phyloP scores from a whole-genome alignment of 2,888 invertebrate species.

The Rotaria sp. region DNA sequence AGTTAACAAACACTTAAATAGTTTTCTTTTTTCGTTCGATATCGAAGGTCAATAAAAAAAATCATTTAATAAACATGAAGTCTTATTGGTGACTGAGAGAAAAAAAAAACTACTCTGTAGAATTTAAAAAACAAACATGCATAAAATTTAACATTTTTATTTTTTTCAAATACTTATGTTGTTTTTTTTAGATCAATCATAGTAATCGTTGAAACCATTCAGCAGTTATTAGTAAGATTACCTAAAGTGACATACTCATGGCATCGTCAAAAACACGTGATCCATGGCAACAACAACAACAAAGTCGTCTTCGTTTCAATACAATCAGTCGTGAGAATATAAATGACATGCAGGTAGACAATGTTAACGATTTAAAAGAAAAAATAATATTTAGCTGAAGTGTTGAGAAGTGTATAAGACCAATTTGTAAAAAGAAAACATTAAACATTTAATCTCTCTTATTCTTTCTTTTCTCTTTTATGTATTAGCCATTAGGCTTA shows the following conservation, averaged over 20 bases:
- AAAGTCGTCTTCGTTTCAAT: background rate
- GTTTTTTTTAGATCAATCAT: background rate
- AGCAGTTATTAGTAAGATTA: background rate
- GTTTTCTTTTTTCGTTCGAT: background rate
- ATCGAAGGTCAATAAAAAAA: constrained; percentile 3
- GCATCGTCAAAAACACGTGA: background rate
- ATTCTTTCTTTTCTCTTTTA: background rate
- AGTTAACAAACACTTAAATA: background rate
- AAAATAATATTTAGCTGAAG: background rate
- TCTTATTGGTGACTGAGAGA: background rate
- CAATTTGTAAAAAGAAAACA: background rate
- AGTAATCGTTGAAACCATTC: background rate
- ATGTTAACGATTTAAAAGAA: background rate
- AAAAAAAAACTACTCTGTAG: background rate
- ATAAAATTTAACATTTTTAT: background rate
- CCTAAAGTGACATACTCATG: background rate
- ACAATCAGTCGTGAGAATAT: background rate
- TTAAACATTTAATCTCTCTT: too few relatives aligned
- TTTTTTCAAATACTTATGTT: background rate
- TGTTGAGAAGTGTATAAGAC: background rate
- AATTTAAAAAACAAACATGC: background rate
- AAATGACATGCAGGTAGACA: background rate
- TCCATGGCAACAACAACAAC: background rate
- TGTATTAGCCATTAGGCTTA: background rate
- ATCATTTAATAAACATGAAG: background rate